Percentiles rank a stretch among this genome's conserved stretches.
Conservation (phyloP, 1,140 invertebrate genomes). For the Papilio aristodemus region DNA sequence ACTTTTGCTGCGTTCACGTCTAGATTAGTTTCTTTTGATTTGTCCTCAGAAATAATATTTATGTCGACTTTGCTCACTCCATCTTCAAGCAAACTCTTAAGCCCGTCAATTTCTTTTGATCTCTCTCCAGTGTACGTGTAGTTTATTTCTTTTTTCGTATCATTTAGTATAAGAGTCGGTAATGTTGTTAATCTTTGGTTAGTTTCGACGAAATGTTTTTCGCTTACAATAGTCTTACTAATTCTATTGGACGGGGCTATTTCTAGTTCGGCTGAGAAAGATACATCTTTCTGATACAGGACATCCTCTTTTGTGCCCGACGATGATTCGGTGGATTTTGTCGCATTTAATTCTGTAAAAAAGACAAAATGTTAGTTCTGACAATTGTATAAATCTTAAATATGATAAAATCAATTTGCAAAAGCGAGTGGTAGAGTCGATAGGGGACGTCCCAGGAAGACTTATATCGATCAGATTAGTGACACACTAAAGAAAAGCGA, state of each 20-base stretch:
- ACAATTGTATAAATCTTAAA: too few relatives aligned
- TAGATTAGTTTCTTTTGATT: constrained; percentile 44
- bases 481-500: too few relatives aligned
- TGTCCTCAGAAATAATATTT: constrained; percentile 69
- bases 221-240: constrained; percentile 64
- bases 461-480: too few relatives aligned
- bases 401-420: too few relatives aligned
- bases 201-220: constrained; percentile 60
- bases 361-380: constrained; percentile 7
- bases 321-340: constrained; percentile 81
- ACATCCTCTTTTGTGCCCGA: constrained; percentile 86
- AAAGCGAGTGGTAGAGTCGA: too few relatives aligned
- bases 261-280: constrained; percentile 88
- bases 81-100: constrained; percentile 73
- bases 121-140: constrained; percentile 68
- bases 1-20: constrained; percentile 56
- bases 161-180: constrained; percentile 44
- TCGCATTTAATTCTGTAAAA: constrained; percentile 87
- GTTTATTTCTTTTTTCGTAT: constrained; percentile 45
- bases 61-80: constrained; percentile 73
- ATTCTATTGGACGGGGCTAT: constrained; percentile 73
- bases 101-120: constrained; percentile 66
- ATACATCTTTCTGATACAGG: constrained; percentile 90
- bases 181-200: constrained; percentile 51
- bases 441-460: too few relatives aligned